Evolutionary conservation across 1,140 invertebrate genomes (phyloP), one percentile per base, ranked within the genome.

Genomic region (Anastrepha ludens): DNA sequence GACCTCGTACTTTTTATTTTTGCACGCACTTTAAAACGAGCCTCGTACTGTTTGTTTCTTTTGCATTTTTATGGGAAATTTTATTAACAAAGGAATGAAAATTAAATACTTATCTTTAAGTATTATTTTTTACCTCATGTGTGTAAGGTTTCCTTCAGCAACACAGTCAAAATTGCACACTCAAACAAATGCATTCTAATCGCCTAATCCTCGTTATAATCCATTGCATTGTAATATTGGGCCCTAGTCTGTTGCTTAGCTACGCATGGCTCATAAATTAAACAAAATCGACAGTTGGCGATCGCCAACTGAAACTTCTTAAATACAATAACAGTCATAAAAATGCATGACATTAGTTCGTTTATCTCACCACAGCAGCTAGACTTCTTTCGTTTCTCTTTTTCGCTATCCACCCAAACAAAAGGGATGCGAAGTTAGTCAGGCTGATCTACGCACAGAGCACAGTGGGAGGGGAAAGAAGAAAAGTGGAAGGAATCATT

Each of bases 241-340:
- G 29, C 4, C 64, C 29, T 62, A 62, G n/a, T 62, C 60, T 39
- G n/a, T 20, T 39, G 6, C 4, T 67, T 39, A 29, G 1, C 64
- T 20, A 67, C 64, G 1, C 13, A 29, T 58, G 7, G 55, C 60
- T 62, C 60, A 62, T 62, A 62, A 67, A 67, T 67, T 67, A 67
- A 67, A n/a, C 1, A 39, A 67, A 29, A 67, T 67, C n/a, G 29
- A 39, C 64, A 3, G 64, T 8, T 67, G 29, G 6, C 64, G 64
- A 67, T 67, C 64, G n/a, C 64, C n/a, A 67, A 8, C 5, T 39
- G 29, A 67, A 67, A 67, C 64, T 67, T 67, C 39, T 67, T n/a
- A 13, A 62, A 62, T 62, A 17, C 60, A 62, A 62, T 2, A 67
- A 39, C 8, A 67, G 6, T n/a, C 6, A 17, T 15, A 9, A 81